Base-by-base conservation (phyloP, 2,113 vertebrate species). In the Gasterosteus aculeatus region DNA sequence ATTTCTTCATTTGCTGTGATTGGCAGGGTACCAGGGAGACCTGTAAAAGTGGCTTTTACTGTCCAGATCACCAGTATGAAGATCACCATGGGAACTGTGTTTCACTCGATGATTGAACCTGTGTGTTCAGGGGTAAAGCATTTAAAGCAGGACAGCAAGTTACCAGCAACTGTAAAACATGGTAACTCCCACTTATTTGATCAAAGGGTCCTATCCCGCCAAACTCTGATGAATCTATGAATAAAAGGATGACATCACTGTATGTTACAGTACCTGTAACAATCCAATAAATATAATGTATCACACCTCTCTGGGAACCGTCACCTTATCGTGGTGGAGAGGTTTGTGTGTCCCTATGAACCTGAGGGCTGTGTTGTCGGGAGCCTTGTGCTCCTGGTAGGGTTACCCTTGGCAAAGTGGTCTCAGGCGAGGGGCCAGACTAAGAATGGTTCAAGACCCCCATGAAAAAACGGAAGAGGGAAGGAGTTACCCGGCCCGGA, bases 41-140 rank as follows among this genome's bases (percentile, higher is more conserved):
- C 58, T 95, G 94, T 76, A 63, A 62, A 51, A 92, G 82, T 61
- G 93, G 91, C 56, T 95, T 93, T 67, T 88, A 90, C 75, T 95
- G 94, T 63, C 92, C 93, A 4, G 39, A 81, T 9, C 81, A 85
- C 26, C 77, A 84, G 66, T 93, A 87, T 70, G 92, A 94, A 72
- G 91, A 95, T 81, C 91, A 94, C 58, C 46, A 15, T 0, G 90
- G 92, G 18, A 75, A 53, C 38, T 95, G 94, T 80, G 93, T 94
- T 19, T 33, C 71, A 47, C 26, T 42, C 31, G 78, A 89, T 11
- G 84, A 88, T 66, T 95, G 94, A 51, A 93, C 93, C 7, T 95
- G 94, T 65, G 46, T 86, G 19, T 92, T 86, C 78, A 89, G 89
- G 0, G 91, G 87, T 0, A 73, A 56, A 35, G 77, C 92, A 22